A percentile compares a stretch with the other conserved stretches of the same genome.
Conservation (phyloP, 2,888 invertebrate genomes). For the Drosophila picticornis region DNA sequence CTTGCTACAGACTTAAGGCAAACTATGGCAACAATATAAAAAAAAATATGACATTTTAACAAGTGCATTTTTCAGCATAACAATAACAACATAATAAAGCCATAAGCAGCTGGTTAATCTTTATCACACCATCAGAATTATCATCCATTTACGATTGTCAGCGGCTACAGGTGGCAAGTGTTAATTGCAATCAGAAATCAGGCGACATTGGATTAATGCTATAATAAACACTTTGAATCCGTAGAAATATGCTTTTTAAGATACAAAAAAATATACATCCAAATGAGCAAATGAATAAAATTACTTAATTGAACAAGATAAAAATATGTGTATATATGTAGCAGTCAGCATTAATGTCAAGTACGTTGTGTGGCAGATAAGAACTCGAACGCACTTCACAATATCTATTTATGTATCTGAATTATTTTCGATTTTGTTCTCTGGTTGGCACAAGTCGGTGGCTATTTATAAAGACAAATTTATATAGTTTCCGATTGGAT, state of each 20-base stretch:
- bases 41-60: background rate
- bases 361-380: constrained; percentile 45
- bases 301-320: constrained; percentile 27
- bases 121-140: constrained; percentile 19
- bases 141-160: constrained; percentile 16
- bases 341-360: constrained; percentile 43
- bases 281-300: constrained; percentile 4
- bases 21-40: background rate
- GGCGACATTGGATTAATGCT: constrained; percentile 16
- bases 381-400: constrained; percentile 39
- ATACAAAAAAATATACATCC: constrained; percentile 17
- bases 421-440: constrained; percentile 45
- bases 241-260: constrained; percentile 5
- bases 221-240: constrained; percentile 24
- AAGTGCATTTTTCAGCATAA: constrained; percentile 10
- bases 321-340: constrained; percentile 17
- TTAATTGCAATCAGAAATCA: constrained; percentile 29
- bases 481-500: background rate
- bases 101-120: background rate
- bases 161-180: constrained; percentile 9
- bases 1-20: background rate
- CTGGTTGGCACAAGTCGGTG: constrained; percentile 29
- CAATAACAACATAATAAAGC: background rate
- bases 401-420: constrained; percentile 22
- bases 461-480: constrained; percentile 44